These are phyloP conservation scores for Dusona sp. DNA, from an alignment of 2,888 invertebrate genomes.

Conservation along the genomic window DNA sequence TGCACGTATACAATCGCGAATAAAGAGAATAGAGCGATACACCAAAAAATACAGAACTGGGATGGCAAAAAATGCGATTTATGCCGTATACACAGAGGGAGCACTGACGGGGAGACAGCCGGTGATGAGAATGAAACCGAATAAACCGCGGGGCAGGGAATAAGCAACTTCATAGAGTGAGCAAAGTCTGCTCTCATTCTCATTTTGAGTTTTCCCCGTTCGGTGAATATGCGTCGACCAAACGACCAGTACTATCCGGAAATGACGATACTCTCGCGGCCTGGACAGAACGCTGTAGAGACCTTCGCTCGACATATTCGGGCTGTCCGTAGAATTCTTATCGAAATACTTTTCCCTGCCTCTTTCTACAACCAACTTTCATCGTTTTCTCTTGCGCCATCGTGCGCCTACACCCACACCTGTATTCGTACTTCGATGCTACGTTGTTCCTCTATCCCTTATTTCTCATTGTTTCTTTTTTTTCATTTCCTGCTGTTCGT, in stretches of 20 bases:
- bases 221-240: slow-evolving; percentile 45
- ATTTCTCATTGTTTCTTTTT: slow-evolving; percentile 21
- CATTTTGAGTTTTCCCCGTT: slow-evolving; percentile 46
- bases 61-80: slow-evolving; percentile 20
- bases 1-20: not conserved
- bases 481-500: slow-evolving; percentile 12
- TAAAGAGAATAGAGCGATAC: not conserved
- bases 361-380: slow-evolving; percentile 1
- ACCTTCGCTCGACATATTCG: slow-evolving; percentile 57
- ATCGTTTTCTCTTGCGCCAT: slow-evolving; percentile 16
- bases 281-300: slow-evolving; percentile 32
- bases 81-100: slow-evolving; percentile 36
- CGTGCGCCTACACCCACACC: slow-evolving; percentile 34
- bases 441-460: slow-evolving; percentile 13
- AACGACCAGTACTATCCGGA: slow-evolving; percentile 62
- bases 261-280: slow-evolving; percentile 63
- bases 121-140: slow-evolving; percentile 40
- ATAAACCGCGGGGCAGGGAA: slow-evolving; percentile 41
- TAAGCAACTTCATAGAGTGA: slow-evolving; percentile 41
- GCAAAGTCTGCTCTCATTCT: slow-evolving; percentile 29
- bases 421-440: not conserved
- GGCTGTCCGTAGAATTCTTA: slow-evolving; percentile 65
- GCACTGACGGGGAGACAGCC: slow-evolving; percentile 21
- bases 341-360: slow-evolving; percentile 51
- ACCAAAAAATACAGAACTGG: not conserved